phyloP scores from a whole-genome alignment of 2,888 invertebrate species.

The Calameuta pallipes region DNA sequence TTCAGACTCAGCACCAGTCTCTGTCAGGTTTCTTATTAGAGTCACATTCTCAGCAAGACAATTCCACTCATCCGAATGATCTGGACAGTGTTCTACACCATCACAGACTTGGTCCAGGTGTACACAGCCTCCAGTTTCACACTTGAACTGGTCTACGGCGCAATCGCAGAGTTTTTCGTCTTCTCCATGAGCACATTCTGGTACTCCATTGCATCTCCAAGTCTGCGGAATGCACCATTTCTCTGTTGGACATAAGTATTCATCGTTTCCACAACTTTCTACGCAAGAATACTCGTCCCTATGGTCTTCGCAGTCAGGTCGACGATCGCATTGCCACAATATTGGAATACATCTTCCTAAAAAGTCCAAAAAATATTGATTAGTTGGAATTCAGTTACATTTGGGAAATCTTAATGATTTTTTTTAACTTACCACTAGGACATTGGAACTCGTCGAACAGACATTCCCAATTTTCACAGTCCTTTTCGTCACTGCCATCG shows the following conservation, averaged over 20 bases:
- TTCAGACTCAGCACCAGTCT: slow-evolving; percentile 4
- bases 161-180: slow-evolving; percentile 73
- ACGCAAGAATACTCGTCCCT: slow-evolving; percentile 71
- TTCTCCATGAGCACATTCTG: slow-evolving; percentile 70
- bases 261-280: slow-evolving; percentile 68
- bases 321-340: slow-evolving; percentile 72
- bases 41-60: slow-evolving; percentile 61
- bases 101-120: slow-evolving; percentile 69
- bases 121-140: slow-evolving; percentile 72
- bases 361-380: slow-evolving; percentile 12
- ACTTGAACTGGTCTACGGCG: slow-evolving; percentile 69
- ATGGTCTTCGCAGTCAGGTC: slow-evolving; percentile 70
- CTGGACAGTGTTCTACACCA: slow-evolving; percentile 72
- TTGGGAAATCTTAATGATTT: not conserved
- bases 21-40: slow-evolving; percentile 30
- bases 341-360: slow-evolving; percentile 70
- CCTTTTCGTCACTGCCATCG: slow-evolving; percentile 72
- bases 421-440: slow-evolving; percentile 48
- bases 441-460: slow-evolving; percentile 71
- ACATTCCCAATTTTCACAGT: slow-evolving; percentile 70
- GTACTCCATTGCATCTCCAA: slow-evolving; percentile 71
- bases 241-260: slow-evolving; percentile 71
- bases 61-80: slow-evolving; percentile 74
- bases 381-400: no score
- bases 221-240: slow-evolving; percentile 72